Evolutionary conservation across 2,113 vertebrate genomes (phyloP), one percentile per base, ranked within the genome.

Genomic region (Prionailurus viverrinus): DNA sequence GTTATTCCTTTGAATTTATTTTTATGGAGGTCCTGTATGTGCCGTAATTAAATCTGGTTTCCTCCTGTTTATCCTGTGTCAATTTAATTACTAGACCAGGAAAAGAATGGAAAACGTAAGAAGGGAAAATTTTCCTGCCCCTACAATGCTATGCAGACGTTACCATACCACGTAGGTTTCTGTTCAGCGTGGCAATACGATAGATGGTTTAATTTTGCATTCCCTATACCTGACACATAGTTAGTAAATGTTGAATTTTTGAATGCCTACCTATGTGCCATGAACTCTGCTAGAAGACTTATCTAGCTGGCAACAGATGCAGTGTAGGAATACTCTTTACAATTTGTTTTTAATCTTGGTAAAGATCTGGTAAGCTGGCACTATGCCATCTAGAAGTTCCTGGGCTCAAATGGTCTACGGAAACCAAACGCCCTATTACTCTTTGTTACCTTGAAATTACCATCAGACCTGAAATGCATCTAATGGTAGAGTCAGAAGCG

Each of bases 271-370:
- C n/a, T 63, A 25, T 33, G 2, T 86, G 27, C 36, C 27, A 14
- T 23, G 18, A 55, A 45, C 41, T 82, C 31, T 48, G 5, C 36
- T 45, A 31, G 23, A 79, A 71, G 71, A 80, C 10, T 74, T 7
- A 58, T 13, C 8, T 89, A 65, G 51, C 19, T 84, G 31, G 25
- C n/a, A 29, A 94, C 48, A 95, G 45, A 65, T 41, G 51, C 39
- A 65, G 12, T 78, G n/a, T 79, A 73, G 68, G 82, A 74, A 82
- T 7, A 11, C 16, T 45, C 48, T 45, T 45, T 45, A 80, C 16
- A 19, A 79, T 91, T 95, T 39, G 41, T 51, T 95, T 74, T 92
- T 90, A 66, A n/a, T 82, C 65, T 76, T 27, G 13, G n/a, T 68
- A 82, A 94, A 95, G 23, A 73, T 63, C 39, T 68, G 51, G 29